These are phyloP conservation scores for Tenthredo distinguenda DNA, from an alignment of 2,888 invertebrate species.

Conservation along the genomic window DNA sequence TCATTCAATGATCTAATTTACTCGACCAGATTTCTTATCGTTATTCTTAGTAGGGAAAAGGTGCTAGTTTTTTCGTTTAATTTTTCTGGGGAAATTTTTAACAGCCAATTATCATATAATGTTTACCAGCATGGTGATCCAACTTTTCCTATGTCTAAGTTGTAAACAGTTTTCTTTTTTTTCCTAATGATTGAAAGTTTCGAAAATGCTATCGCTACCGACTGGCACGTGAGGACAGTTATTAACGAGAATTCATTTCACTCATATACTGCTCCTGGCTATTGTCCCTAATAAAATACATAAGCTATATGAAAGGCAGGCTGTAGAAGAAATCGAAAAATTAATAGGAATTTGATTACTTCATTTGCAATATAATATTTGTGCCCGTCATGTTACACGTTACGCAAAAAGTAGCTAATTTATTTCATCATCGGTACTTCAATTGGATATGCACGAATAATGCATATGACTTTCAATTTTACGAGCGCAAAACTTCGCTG, in stretches of 20 bases:
- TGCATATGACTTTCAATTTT: background rate
- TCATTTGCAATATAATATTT: background rate
- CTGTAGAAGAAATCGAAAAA: background rate
- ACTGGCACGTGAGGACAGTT: background rate
- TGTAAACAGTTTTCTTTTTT: background rate
- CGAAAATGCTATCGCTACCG: background rate
- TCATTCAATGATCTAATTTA: background rate
- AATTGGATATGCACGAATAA: background rate
- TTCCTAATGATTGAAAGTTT: background rate
- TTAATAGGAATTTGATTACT: constrained; percentile 3
- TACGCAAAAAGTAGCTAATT: background rate
- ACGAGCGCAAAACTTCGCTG: background rate
- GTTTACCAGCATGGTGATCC: too few relatives aligned
- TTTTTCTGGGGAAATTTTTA: constrained; percentile 9
- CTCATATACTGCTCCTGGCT: background rate
- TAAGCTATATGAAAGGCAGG: background rate
- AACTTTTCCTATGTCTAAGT: background rate
- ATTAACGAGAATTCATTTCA: background rate
- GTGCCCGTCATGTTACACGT: background rate
- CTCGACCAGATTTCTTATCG: background rate
- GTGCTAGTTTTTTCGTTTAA: background rate
- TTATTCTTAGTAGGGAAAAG: background rate
- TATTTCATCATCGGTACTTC: constrained; percentile 1
- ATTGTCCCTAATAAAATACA: background rate
- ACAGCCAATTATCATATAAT: background rate